Base-by-base conservation (phyloP, 2,797 vertebrate species). In the Micromesistius poutassou region DNA sequence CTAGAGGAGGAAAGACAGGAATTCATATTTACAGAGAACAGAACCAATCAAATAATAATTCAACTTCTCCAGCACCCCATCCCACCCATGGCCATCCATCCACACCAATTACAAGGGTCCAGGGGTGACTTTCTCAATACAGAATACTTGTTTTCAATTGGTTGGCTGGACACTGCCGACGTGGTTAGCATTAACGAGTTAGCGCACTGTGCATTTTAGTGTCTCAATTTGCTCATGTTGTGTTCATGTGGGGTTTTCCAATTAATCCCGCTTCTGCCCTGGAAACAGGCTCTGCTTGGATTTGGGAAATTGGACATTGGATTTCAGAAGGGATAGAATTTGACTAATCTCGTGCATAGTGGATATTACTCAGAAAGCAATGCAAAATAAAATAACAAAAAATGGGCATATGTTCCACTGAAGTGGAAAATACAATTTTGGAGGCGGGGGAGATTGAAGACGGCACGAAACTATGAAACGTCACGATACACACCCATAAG, bases 211-310 rank as follows among this genome's bases (percentile, higher is more conserved):
- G 46, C 77, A 33, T 81, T 42, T 76, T 78, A 70, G 74, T 77
- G 74, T 76, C 78, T 82, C 66, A 79, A 62, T 83, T 84, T 86
- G 75, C 74, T 82, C 70, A 71, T 82, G 75, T 80, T 46, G 68
- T 82, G 75, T 80, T 46, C 77, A 70, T 5, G 46, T 13, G 6
- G 42, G 73, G 72, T 84, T 82, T 82, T 55, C 70, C 79, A 83
- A 82, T 87, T 84, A 84, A 85, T 85, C 83, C 80, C 72, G 70
- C 83, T 79, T 85, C 78, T 86, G 83, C 55, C 81, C 79, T n/a
- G 31, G 80, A 83, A 87, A 86, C 74, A 78, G 74, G 76, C 77
- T 86, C 78, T 38, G 79, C 78, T 76, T 85, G 76, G 85, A 85
- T 86, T 83, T 84, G 77, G 80, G 81, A 83, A 80, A 25, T 25